A percentile compares a stretch with the other conserved stretches of the same genome.
Evolutionary conservation across 2,113 vertebrate genomes (phyloP).

Genomic region (Motacilla alba): DNA sequence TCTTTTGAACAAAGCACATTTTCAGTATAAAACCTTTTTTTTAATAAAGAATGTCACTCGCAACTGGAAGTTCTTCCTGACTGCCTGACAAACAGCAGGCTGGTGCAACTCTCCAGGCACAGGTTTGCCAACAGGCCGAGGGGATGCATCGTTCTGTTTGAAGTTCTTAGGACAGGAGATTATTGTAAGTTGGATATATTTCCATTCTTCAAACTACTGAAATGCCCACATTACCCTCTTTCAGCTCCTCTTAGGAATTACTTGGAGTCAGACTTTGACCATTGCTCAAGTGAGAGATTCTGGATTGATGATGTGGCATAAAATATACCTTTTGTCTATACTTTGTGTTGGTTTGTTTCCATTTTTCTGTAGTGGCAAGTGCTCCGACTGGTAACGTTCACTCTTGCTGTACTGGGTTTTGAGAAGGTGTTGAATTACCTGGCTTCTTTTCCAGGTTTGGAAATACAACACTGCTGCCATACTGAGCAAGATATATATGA

Average conservation of each 20-base stretch:
- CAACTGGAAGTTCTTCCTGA: slow-evolving; percentile 37
- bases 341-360: slow-evolving; percentile 50
- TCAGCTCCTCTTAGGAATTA: slow-evolving; percentile 10
- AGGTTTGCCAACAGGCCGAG: not conserved
- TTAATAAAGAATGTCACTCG: slow-evolving; percentile 45
- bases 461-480: not conserved
- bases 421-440: slow-evolving; percentile 27
- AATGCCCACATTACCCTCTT: not conserved
- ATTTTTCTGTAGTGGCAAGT: slow-evolving; percentile 39
- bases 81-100: slow-evolving; percentile 1
- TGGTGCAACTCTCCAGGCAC: not conserved
- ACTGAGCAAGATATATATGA: not conserved
- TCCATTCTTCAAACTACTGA: not conserved
- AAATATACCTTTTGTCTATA: slow-evolving; percentile 25
- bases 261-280: not conserved
- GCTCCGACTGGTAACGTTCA: not conserved
- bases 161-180: not conserved
- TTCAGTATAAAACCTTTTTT: slow-evolving; percentile 53
- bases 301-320: not conserved
- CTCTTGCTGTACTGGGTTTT: slow-evolving; percentile 36
- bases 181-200: slow-evolving; percentile 10
- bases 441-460: slow-evolving; percentile 12
- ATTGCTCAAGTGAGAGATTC: slow-evolving; percentile 7
- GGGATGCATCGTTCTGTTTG: not conserved
- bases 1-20: slow-evolving; percentile 45